Conservation (phyloP, 2,113 vertebrate species). For the Syrmaticus mikado region DNA sequence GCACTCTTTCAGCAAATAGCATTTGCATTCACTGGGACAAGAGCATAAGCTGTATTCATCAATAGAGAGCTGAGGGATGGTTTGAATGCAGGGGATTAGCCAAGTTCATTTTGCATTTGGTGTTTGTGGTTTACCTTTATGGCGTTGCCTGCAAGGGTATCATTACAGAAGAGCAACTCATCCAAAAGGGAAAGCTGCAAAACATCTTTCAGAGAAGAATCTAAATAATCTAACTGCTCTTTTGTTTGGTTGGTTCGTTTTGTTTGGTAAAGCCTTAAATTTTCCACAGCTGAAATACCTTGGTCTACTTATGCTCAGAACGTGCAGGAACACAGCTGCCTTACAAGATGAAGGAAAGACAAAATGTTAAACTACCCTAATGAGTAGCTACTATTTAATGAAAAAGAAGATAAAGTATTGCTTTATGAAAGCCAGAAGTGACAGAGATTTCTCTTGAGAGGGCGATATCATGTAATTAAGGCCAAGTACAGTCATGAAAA, state of each 20-base stretch:
- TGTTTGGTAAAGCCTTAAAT: neutral
- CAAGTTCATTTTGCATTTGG: neutral
- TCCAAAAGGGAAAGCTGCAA: neutral
- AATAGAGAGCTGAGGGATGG: neutral
- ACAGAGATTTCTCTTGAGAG: neutral
- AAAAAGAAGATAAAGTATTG: constrained; percentile 25
- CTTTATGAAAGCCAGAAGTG: neutral
- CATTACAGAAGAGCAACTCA: neutral
- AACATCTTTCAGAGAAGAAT: neutral
- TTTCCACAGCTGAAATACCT: neutral
- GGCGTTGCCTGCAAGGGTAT: neutral
- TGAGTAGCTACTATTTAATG: constrained; percentile 1
- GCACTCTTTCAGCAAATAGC: constrained; percentile 34
- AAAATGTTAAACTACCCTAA: neutral
- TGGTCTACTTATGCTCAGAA: neutral
- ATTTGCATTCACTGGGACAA: constrained; percentile 40
- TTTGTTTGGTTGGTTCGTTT: too few species aligned
- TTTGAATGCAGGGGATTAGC: constrained; percentile 27
- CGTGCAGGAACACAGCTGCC: neutral
- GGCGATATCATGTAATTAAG: constrained; percentile 30
- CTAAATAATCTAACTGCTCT: neutral
- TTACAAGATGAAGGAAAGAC: constrained; percentile 9
- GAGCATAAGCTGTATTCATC: constrained; percentile 22
- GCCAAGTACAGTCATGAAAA: constrained; percentile 1
- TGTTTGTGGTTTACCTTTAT: neutral